These are phyloP conservation scores for Marasmarcha lunaedactyla DNA, from an alignment of 2,888 invertebrate species.

Conservation along the genomic window DNA sequence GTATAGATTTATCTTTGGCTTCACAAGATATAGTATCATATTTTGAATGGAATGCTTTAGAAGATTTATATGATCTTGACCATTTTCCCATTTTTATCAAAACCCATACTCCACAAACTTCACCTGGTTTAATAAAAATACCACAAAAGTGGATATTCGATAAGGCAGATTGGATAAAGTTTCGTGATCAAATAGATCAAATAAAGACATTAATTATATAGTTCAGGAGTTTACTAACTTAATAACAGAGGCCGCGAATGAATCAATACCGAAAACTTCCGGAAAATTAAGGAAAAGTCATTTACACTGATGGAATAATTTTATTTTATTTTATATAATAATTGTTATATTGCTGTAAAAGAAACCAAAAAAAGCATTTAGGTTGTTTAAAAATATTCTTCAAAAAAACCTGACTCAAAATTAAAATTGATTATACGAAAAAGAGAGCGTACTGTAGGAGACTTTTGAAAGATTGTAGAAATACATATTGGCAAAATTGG, in stretches of 20 bases:
- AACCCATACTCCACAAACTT: background rate
- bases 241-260: background rate
- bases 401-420: background rate
- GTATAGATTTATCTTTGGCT: slow-evolving; percentile 11
- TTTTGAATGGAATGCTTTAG: slow-evolving; percentile 16
- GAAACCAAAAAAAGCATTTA: slow-evolving; percentile 5
- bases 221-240: background rate
- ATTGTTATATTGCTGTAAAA: slow-evolving; percentile 4
- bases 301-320: slow-evolving; percentile 5
- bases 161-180: slow-evolving; percentile 6
- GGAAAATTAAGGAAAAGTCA: background rate
- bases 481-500: slow-evolving; percentile 6
- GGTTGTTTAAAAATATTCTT: slow-evolving; percentile 1
- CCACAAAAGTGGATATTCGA: slow-evolving; percentile 7
- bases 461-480: slow-evolving; percentile 5
- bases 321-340: no score
- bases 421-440: slow-evolving; percentile 1
- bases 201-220: slow-evolving; percentile 1
- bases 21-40: slow-evolving; percentile 13
- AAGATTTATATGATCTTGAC: slow-evolving; percentile 13
- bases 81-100: slow-evolving; percentile 11
- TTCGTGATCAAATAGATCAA: slow-evolving; percentile 3
- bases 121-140: background rate
- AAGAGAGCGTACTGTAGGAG: background rate
- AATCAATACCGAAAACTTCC: slow-evolving; percentile 1